Percentiles rank a stretch among this genome's conserved stretches.
Evolutionary conservation across 1,140 invertebrate genomes (phyloP).

Genomic region (Trachymyrmex cornetzi): DNA sequence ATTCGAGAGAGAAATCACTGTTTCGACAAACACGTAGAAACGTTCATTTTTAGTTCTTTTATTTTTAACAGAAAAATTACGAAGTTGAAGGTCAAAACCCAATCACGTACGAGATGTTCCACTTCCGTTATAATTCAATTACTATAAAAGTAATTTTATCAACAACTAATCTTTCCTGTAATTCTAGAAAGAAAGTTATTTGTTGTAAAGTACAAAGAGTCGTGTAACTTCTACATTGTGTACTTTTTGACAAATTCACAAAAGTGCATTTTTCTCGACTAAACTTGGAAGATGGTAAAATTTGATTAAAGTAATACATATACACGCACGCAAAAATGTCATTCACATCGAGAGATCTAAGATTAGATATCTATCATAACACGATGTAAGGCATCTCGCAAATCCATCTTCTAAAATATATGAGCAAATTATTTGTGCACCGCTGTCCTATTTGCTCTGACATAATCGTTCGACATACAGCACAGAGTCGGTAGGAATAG

Average conservation of each 20-base stretch:
- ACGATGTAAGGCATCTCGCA: background rate
- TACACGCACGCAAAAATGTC: background rate
- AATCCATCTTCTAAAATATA: background rate
- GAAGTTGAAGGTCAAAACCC: background rate
- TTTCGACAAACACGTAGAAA: background rate
- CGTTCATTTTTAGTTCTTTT: background rate
- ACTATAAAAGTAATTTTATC: background rate
- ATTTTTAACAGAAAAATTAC: background rate
- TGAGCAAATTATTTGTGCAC: background rate
- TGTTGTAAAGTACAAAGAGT: background rate
- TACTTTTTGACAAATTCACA: background rate
- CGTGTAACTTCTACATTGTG: background rate
- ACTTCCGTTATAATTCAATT: background rate
- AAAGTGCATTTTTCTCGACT: background rate
- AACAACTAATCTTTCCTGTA: background rate
- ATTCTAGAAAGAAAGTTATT: background rate
- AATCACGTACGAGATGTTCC: background rate
- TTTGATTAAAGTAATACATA: background rate
- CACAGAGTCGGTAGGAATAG: background rate
- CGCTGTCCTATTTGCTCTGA: background rate
- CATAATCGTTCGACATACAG: conserved; percentile 8
- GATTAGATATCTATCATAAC: conserved; percentile 1
- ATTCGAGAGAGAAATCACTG: background rate
- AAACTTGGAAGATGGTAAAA: background rate
- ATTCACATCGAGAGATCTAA: background rate